A percentile compares a stretch with the other conserved stretches of the same genome.
These are phyloP conservation scores for Reinhardtius hippoglossoides DNA, from an alignment of 2,113 vertebrate genomes.

Conservation along the genomic window DNA sequence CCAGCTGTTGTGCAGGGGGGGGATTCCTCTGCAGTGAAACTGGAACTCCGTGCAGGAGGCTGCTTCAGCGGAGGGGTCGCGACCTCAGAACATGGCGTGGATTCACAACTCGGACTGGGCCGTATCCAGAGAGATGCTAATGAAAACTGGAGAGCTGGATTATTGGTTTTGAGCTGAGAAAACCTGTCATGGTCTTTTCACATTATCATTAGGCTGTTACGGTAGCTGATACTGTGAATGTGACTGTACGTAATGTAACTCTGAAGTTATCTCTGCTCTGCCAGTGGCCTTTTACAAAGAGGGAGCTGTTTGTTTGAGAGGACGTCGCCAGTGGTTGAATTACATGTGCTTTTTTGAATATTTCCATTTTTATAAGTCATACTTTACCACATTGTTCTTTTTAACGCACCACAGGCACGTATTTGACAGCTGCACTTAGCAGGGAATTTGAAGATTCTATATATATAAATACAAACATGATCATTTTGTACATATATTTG, in stretches of 20 bases:
- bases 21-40: conserved; percentile 50
- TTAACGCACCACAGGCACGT: no score
- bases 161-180: conserved; percentile 21
- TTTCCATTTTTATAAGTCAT: no score
- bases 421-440: no score
- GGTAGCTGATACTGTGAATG: conserved; percentile 1
- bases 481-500: no score
- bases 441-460: no score
- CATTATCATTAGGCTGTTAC: conserved; percentile 16
- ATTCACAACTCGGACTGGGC: conserved; percentile 50
- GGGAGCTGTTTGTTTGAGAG: neutral
- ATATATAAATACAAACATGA: no score
- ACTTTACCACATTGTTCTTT: no score
- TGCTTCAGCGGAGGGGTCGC: conserved; percentile 44
- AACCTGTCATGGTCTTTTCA: conserved; percentile 34
- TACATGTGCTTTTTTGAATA: no score
- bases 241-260: neutral
- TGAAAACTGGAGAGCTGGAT: conserved; percentile 8
- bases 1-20: conserved; percentile 57
- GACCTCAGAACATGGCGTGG: conserved; percentile 58
- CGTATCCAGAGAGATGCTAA: conserved; percentile 13
- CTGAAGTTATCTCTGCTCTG: neutral
- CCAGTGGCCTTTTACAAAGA: neutral
- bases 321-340: neutral
- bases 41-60: conserved; percentile 49